A percentile compares a stretch with the other conserved stretches of the same genome.
Evolutionary conservation across 2,113 vertebrate genomes (phyloP).

Genomic region (Dipodomys stephensi): DNA sequence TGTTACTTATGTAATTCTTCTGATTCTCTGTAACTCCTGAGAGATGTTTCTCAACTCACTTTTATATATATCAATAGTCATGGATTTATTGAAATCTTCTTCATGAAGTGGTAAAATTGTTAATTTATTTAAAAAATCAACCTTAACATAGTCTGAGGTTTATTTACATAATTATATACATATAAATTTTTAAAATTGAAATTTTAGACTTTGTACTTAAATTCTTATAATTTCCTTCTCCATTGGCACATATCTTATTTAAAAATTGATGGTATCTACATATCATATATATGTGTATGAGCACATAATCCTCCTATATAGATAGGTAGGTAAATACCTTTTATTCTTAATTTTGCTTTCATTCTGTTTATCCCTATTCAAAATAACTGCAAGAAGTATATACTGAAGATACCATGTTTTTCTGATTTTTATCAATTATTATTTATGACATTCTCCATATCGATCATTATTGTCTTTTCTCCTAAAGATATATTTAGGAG

Average conservation of each 20-base stretch:
- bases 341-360: not conserved
- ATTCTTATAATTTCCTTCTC: not conserved
- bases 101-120: not conserved
- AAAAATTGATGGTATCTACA: not conserved
- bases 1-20: not conserved
- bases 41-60: not conserved
- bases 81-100: not conserved
- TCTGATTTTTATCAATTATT: not conserved
- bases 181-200: not conserved
- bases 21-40: not conserved
- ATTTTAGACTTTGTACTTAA: not conserved
- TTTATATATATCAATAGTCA: not conserved
- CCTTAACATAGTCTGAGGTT: not conserved
- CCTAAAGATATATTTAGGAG: not conserved
- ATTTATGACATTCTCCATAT: not conserved
- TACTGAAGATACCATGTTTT: not conserved
- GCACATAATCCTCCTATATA: not conserved
- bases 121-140: not conserved
- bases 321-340: not conserved
- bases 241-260: not conserved
- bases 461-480: not conserved
- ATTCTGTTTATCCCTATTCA: not conserved
- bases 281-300: fast-evolving
- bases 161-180: not conserved
- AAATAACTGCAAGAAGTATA: not conserved